phyloP scores from a whole-genome alignment of 2,797 vertebrate species.

The Bradypus variegatus region DNA sequence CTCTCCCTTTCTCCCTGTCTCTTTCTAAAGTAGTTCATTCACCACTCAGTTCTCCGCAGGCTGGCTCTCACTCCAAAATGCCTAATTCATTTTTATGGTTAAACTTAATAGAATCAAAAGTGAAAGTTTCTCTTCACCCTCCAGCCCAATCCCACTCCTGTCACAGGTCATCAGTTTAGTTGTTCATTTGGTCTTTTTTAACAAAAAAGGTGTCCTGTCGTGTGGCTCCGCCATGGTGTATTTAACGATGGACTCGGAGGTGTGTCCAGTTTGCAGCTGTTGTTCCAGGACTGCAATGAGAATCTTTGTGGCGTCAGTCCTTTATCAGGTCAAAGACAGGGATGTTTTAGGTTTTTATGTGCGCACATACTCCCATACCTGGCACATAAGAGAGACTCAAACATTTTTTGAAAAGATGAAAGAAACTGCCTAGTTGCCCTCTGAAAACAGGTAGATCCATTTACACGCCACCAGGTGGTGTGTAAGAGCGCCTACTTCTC shows the following conservation, averaged over 20 bases:
- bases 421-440: not conserved
- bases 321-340: not conserved
- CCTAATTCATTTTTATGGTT: not conserved
- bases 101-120: not conserved
- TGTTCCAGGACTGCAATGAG: not conserved
- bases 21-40: not conserved
- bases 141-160: not conserved
- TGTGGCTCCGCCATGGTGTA: accelerated
- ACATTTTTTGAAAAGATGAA: not conserved
- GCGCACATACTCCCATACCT: not conserved
- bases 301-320: not conserved
- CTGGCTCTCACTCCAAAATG: not conserved
- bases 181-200: not conserved
- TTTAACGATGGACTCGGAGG: not conserved
- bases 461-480: no score
- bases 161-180: not conserved
- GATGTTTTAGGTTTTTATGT: not conserved
- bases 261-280: not conserved
- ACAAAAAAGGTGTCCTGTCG: not conserved
- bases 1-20: no score
- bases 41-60: not conserved
- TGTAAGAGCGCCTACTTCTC: not conserved
- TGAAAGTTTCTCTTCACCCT: not conserved
- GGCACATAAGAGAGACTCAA: not conserved
- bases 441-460: not conserved